phyloP scores from a whole-genome alignment of 2,113 vertebrate genomes.

The Tychaedon coryphoeus region DNA sequence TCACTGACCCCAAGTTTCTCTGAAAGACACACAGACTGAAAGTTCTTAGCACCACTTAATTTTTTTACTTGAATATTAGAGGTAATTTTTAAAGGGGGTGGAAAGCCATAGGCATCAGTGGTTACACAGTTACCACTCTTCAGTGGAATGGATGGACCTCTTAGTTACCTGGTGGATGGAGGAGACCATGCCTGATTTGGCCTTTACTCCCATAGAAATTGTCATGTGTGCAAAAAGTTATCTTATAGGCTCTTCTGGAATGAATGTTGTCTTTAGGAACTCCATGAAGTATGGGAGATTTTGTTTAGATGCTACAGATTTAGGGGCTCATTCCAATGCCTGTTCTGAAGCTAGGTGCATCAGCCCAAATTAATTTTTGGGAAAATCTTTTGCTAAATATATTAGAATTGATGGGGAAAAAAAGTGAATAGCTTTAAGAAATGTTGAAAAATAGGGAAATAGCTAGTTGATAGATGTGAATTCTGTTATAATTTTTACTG shows the following conservation, averaged over 20 bases:
- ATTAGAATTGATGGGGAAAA: neutral
- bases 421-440: neutral
- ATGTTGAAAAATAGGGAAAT: neutral
- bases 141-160: neutral
- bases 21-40: neutral
- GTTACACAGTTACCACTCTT: neutral
- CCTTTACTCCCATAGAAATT: neutral
- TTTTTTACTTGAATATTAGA: neutral
- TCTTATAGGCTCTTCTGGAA: neutral
- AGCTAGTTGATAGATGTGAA: neutral
- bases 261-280: neutral
- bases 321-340: neutral
- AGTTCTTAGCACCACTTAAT: neutral
- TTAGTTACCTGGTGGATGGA: neutral
- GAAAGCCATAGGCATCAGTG: neutral
- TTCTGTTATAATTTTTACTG: neutral
- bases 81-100: neutral
- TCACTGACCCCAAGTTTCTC: neutral
- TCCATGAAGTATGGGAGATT: neutral
- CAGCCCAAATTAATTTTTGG: neutral
- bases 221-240: neutral
- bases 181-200: neutral
- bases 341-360: neutral
- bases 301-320: neutral
- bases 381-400: neutral